These are phyloP conservation scores for Alviniconcha marisindica DNA, from an alignment of 1,140 invertebrate genomes.

Conservation along the genomic window DNA sequence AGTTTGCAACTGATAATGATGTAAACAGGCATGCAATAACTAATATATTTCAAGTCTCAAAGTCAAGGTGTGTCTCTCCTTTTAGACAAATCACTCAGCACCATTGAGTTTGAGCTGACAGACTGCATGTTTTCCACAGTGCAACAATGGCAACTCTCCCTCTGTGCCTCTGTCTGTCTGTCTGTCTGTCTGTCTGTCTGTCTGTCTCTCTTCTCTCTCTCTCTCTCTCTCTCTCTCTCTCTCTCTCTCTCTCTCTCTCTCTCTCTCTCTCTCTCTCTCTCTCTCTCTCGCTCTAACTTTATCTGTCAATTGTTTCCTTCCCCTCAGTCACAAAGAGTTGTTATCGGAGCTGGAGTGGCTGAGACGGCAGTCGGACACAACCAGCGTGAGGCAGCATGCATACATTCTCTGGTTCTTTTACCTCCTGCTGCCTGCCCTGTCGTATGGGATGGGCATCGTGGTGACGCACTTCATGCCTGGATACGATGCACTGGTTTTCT, in stretches of 20 bases:
- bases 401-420: constrained; percentile 59
- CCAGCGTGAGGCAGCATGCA: constrained; percentile 42
- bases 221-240: neutral
- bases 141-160: neutral
- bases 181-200: neutral
- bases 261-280: neutral
- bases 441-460: constrained; percentile 47
- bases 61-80: too few species aligned
- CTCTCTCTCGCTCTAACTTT: neutral
- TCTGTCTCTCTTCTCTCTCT: neutral
- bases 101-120: too few species aligned
- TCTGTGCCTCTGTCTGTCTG: too few species aligned
- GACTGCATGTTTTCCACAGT: too few species aligned
- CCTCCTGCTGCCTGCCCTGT: constrained; percentile 54
- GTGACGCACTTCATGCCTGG: constrained; percentile 37
- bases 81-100: too few species aligned
- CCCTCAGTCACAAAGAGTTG: constrained; percentile 60
- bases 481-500: constrained; percentile 56
- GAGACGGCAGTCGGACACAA: constrained; percentile 29
- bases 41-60: too few species aligned
- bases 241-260: neutral
- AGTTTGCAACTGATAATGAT: too few species aligned
- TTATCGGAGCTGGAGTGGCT: constrained; percentile 49
- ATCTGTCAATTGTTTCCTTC: constrained; percentile 25
- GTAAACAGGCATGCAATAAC: too few species aligned